Evolutionary conservation across 2,113 vertebrate genomes (phyloP).

Genomic region (Varanus salvator): DNA sequence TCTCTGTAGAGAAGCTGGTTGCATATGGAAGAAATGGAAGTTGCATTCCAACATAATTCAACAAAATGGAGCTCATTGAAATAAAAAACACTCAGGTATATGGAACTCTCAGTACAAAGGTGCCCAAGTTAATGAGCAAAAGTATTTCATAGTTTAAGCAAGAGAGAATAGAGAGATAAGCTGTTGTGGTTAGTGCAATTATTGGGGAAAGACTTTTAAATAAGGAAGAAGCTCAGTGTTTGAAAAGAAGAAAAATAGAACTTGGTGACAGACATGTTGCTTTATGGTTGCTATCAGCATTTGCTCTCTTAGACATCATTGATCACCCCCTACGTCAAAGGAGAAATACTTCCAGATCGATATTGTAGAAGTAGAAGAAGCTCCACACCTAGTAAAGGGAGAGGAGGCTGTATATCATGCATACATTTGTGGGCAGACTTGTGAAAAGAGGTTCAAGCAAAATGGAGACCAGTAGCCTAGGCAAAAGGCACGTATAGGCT

Average conservation of each 20-base stretch:
- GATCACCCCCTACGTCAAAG: background rate
- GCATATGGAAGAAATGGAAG: background rate
- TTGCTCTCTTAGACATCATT: background rate
- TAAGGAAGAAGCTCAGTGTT: background rate
- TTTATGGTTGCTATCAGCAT: background rate
- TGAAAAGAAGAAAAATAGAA: background rate
- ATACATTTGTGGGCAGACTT: background rate
- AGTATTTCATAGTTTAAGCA: background rate
- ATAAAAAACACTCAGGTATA: background rate
- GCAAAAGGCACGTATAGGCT: background rate
- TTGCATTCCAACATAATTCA: background rate
- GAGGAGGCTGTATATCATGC: background rate
- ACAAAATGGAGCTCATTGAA: background rate
- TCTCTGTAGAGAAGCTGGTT: background rate
- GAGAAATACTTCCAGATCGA: background rate
- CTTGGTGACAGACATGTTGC: background rate
- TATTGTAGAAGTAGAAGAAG: rapidly evolving
- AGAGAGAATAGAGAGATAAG: background rate
- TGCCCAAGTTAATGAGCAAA: background rate
- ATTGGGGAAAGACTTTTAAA: background rate
- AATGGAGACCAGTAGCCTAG: background rate
- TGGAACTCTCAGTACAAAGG: background rate
- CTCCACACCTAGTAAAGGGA: rapidly evolving
- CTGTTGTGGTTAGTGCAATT: background rate
- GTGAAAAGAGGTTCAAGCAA: background rate